Conservation (phyloP, 2,797 vertebrate species). For the Poecilia wingei region DNA sequence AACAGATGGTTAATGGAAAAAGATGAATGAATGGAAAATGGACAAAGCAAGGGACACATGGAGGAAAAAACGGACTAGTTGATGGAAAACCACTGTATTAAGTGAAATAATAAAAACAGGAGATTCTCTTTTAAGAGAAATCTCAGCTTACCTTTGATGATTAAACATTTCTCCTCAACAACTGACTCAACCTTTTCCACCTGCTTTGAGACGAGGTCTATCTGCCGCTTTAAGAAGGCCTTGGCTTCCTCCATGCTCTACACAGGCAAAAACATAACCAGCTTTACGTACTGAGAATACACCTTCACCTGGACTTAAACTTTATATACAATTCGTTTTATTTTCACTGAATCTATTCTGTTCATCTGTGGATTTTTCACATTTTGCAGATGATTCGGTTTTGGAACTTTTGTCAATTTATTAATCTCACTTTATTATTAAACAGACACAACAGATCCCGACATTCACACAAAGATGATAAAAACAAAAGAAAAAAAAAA, state of each 20-base stretch:
- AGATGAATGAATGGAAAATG: not conserved
- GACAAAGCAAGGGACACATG: not conserved
- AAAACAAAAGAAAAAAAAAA: not conserved
- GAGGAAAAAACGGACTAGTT: not conserved
- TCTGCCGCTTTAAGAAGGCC: slow-evolving; percentile 2
- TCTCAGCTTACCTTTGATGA: not conserved
- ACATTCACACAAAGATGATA: not conserved
- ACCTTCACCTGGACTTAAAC: not conserved
- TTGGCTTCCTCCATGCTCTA: not conserved
- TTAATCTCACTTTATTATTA: not conserved
- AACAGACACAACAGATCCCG: not conserved
- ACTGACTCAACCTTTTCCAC: not conserved
- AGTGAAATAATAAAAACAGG: not conserved
- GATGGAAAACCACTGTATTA: not conserved
- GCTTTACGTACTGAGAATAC: not conserved
- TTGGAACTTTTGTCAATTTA: not conserved
- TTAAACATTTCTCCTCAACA: slow-evolving; percentile 2
- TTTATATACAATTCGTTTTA: not conserved
- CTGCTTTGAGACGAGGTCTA: not conserved
- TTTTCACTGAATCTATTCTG: not conserved
- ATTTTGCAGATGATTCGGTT: not conserved
- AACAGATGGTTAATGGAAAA: not conserved
- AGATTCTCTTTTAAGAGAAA: not conserved
- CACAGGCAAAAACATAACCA: not conserved
- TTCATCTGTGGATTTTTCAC: not conserved